phyloP scores from a whole-genome alignment of 2,797 vertebrate genomes.

The Sciurus carolinensis region DNA sequence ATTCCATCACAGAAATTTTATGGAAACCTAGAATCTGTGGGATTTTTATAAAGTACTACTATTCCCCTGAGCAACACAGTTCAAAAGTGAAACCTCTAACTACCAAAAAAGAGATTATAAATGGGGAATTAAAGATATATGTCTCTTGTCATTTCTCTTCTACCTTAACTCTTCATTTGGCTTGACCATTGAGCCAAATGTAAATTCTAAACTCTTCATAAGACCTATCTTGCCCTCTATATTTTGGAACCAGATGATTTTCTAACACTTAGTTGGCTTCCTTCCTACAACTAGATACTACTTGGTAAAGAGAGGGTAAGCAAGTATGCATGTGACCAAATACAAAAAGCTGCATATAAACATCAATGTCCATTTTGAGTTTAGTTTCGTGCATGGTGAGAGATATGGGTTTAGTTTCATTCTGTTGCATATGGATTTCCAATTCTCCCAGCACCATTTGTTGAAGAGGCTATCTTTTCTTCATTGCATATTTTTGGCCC shows the following conservation, averaged over 20 bases:
- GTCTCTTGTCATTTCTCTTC: not conserved
- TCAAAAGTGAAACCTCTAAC: not conserved
- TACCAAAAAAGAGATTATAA: not conserved
- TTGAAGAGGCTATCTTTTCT: too few species aligned
- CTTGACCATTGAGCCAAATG: not conserved
- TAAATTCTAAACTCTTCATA: not conserved
- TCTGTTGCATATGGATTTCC: too few species aligned
- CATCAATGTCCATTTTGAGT: not conserved
- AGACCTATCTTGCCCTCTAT: fast-evolving
- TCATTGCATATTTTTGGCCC: too few species aligned
- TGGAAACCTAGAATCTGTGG: not conserved
- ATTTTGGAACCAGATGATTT: not conserved
- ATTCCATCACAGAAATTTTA: not conserved
- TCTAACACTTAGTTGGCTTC: not conserved
- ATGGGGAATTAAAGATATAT: not conserved
- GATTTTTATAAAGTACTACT: not conserved
- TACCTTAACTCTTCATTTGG: not conserved
- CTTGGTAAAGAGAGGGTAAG: not conserved
- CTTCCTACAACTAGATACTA: not conserved
- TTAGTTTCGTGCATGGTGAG: too few species aligned
- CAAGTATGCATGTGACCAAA: not conserved
- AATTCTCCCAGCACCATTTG: too few species aligned
- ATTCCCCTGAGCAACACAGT: not conserved
- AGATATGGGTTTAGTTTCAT: too few species aligned
- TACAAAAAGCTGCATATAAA: not conserved